Evolutionary conservation across 2,113 vertebrate species (phyloP).

Genomic region (Oryzias javanicus): DNA sequence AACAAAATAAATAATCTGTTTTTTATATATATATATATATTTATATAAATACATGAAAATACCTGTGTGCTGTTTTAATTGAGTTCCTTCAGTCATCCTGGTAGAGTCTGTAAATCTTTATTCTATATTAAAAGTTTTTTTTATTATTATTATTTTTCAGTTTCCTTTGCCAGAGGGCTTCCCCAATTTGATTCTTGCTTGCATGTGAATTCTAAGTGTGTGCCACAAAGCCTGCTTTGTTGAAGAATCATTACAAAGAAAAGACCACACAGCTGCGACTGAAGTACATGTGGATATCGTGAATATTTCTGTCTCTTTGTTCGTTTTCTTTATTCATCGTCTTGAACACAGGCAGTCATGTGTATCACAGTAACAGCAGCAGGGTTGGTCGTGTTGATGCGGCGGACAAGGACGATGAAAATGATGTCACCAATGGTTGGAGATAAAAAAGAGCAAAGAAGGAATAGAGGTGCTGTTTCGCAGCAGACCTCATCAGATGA

Average conservation of each 20-base stretch:
- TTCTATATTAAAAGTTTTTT: too few relatives aligned
- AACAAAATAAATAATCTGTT: too few relatives aligned
- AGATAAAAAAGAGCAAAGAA: conserved; percentile 50
- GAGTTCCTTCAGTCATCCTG: too few relatives aligned
- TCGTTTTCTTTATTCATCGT: conserved; percentile 76
- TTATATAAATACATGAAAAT: too few relatives aligned
- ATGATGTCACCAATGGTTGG: conserved; percentile 44
- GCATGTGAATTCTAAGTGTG: too few relatives aligned
- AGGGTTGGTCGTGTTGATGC: conserved; percentile 50
- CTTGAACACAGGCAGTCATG: conserved; percentile 68
- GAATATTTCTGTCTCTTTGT: conserved; percentile 55
- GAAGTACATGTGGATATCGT: conserved; percentile 34
- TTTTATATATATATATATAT: too few relatives aligned
- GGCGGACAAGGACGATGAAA: conserved; percentile 40
- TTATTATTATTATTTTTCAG: too few relatives aligned
- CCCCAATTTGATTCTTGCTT: background rate
- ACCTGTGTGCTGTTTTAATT: too few relatives aligned
- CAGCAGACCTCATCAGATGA: conserved; percentile 36
- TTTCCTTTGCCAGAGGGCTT: background rate
- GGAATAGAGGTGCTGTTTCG: conserved; percentile 25
- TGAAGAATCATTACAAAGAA: conserved; percentile 11
- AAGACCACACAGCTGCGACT: conserved; percentile 30
- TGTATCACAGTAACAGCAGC: conserved; percentile 65
- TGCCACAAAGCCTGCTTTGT: background rate
- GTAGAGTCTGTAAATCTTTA: too few relatives aligned